Evolutionary conservation across 2,888 invertebrate genomes (phyloP), one percentile per base, ranked within the genome.

Genomic region (Bembecia ichneumoniformis): DNA sequence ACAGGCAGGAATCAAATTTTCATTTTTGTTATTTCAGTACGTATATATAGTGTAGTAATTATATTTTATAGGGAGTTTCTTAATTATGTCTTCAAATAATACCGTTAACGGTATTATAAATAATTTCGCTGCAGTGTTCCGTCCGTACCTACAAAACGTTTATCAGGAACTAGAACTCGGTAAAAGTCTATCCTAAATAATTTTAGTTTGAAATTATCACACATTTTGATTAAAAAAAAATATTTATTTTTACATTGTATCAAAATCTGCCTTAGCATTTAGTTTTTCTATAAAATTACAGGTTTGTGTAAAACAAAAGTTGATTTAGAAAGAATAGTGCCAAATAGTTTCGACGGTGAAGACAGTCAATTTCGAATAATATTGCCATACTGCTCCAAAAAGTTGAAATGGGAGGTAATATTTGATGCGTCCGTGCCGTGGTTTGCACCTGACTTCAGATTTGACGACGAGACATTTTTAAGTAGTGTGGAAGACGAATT

Each of bases 401-500:
- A 82, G 52, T 70, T 94, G 3, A 88, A 88, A 58, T 93, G 93
- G 92, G 91, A 92, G 64, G 82, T 94, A 11, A 77, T 93, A 52
- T 94, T 94, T 74, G 91, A 93, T 67, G 76, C 83, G 0, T 74
- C 84, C 13, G 77, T 82, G 47, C 91, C 91, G 4, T 90, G 91
- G 72, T 90, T 91, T 63, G 91, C 93, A 3, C 93, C 94, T 1
- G 94, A 94, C 69, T 93, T 94, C 66, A 87, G 91, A 61, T 93
- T 94, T 72, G 89, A 92, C 58, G 92, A 93, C 69, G 89, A 90
- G 43, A 83, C 78, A 47, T 94, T 94, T 71, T 73, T 91, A 20
- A 86, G 79, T 49, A 90, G 89, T 66, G 81, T 90, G 45, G 89
- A 91, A 64, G 74, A 88, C 49, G 77, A 89, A 49, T 76, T 77